phyloP scores from a whole-genome alignment of 2,888 invertebrate species.

The Limnephilus marmoratus region DNA sequence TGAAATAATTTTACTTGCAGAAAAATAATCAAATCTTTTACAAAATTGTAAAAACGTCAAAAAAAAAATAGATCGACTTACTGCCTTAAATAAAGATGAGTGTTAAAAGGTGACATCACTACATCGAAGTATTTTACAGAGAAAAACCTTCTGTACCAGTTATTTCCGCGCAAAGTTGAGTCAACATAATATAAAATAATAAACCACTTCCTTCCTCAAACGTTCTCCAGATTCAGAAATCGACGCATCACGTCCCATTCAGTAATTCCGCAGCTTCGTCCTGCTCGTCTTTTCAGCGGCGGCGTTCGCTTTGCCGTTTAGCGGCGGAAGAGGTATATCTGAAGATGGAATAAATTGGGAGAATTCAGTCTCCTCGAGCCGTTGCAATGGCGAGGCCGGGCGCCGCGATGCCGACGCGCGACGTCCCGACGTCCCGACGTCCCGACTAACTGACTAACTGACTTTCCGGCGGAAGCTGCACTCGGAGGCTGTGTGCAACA shows the following conservation, averaged over 20 bases:
- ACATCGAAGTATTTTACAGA: not conserved
- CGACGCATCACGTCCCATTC: constrained; percentile 21
- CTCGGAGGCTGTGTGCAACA: constrained; percentile 26
- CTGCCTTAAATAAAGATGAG: too few species aligned
- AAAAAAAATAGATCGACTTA: too few species aligned
- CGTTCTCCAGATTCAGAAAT: not conserved
- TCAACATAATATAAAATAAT: not conserved
- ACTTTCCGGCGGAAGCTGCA: constrained; percentile 38
- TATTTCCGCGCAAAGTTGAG: not conserved
- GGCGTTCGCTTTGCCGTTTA: constrained; percentile 53
- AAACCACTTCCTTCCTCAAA: constrained; percentile 2
- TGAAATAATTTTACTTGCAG: too few species aligned
- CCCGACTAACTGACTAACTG: constrained; percentile 9
- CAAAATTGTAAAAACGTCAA: too few species aligned
- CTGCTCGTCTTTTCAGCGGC: constrained; percentile 28
- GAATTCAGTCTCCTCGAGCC: constrained; percentile 45
- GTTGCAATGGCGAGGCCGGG: constrained; percentile 22
- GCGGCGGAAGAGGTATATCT: constrained; percentile 53
- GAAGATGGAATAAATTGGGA: constrained; percentile 58
- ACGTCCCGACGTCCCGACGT: not conserved
- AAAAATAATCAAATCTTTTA: too few species aligned
- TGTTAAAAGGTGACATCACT: too few species aligned
- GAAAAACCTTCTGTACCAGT: not conserved
- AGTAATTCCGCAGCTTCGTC: not conserved
- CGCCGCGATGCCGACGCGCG: constrained; percentile 23